These are phyloP conservation scores for Zaprionus obscuricornis DNA, from an alignment of 2,888 invertebrate genomes.

Conservation along the genomic window DNA sequence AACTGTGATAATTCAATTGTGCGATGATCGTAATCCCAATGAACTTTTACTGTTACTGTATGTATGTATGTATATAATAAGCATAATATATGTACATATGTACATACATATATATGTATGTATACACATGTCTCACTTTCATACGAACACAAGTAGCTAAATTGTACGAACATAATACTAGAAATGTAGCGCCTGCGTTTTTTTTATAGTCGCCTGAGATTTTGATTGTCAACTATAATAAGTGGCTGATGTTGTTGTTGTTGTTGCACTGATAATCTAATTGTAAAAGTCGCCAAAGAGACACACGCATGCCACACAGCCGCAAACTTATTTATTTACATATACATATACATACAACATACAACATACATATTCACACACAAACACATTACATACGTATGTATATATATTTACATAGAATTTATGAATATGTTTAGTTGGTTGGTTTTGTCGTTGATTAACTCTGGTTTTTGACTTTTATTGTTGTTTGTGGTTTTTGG, in stretches of 20 bases:
- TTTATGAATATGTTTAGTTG: conserved; percentile 16
- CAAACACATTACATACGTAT: too few species aligned
- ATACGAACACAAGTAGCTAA: conserved; percentile 1
- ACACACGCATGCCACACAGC: conserved; percentile 39
- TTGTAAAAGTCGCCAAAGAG: conserved; percentile 62
- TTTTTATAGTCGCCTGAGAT: conserved; percentile 43
- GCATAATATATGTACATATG: conserved; percentile 6
- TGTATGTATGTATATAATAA: too few species aligned
- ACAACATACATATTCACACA: too few species aligned
- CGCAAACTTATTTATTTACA: conserved; percentile 11
- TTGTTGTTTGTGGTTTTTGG: conserved; percentile 41
- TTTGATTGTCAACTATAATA: conserved; percentile 50
- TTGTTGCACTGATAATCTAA: conserved; percentile 66
- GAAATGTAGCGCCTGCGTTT: conserved; percentile 64
- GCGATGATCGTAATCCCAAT: conserved; percentile 55
- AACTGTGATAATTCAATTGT: conserved; percentile 77
- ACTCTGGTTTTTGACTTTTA: conserved; percentile 68
- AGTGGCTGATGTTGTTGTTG: conserved; percentile 9
- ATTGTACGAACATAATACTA: conserved; percentile 26
- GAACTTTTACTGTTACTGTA: conserved; percentile 55
- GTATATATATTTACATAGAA: conserved; percentile 5
- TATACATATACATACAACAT: too few species aligned
- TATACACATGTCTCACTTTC: too few species aligned
- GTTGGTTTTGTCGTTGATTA: conserved; percentile 66
- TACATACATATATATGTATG: conserved; percentile 10